Evolutionary conservation across 2,113 vertebrate genomes (phyloP).

Genomic region (Siphamia tubifer): DNA sequence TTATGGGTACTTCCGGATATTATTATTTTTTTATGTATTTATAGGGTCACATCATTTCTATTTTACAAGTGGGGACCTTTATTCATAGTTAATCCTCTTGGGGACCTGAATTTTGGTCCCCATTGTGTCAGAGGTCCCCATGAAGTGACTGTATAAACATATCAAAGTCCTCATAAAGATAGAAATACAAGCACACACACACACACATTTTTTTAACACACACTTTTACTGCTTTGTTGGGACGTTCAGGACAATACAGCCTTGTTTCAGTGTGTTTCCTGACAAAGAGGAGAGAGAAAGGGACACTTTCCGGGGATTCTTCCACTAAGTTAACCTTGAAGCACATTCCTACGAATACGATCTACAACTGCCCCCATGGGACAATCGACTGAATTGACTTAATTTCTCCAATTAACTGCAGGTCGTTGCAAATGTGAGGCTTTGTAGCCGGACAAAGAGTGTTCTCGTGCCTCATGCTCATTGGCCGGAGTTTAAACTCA

Average conservation of each 20-base stretch:
- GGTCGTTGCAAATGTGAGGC: neutral
- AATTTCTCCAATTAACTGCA: constrained; percentile 17
- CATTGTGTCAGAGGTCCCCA: too few relatives aligned
- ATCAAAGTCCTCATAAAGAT: too few relatives aligned
- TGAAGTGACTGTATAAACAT: too few relatives aligned
- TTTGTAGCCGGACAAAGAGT: constrained; percentile 28
- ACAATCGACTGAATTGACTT: constrained; percentile 20
- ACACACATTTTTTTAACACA: constrained; percentile 25
- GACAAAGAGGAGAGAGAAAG: constrained; percentile 40
- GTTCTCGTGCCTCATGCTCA: neutral
- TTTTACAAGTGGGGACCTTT: too few relatives aligned
- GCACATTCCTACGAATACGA: neutral
- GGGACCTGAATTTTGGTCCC: too few relatives aligned
- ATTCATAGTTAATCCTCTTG: too few relatives aligned
- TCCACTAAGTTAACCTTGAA: constrained; percentile 30
- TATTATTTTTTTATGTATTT: too few relatives aligned
- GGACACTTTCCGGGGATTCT: constrained; percentile 69
- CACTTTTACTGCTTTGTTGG: neutral
- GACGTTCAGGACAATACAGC: constrained; percentile 45
- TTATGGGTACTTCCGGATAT: too few relatives aligned
- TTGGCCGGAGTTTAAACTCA: neutral
- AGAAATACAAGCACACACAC: constrained; percentile 1
- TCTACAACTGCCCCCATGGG: neutral
- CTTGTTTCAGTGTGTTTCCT: constrained; percentile 56
- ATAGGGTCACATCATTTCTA: too few relatives aligned